A percentile compares a stretch with the other conserved stretches of the same genome.
These are phyloP conservation scores for Galeopterus variegatus DNA, from an alignment of 2,113 vertebrate species.

Conservation along the genomic window DNA sequence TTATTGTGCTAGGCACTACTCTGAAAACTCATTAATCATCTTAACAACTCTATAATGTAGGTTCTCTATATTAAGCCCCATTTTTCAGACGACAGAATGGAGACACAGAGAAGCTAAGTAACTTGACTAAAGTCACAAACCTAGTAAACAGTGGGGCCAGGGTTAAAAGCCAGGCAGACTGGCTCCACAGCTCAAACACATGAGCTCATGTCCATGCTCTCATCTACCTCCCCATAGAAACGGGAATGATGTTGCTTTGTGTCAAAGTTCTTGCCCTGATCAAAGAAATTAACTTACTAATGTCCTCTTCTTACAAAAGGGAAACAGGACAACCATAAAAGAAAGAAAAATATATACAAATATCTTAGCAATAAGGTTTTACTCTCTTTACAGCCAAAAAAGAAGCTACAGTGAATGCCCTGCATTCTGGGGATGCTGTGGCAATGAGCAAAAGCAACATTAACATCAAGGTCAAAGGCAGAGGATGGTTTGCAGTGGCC, in stretches of 20 bases:
- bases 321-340: background rate
- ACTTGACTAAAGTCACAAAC: slow-evolving; percentile 19
- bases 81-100: slow-evolving; percentile 21
- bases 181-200: background rate
- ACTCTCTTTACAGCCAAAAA: slow-evolving; percentile 34
- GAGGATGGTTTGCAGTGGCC: background rate
- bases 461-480: background rate
- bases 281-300: slow-evolving; percentile 32
- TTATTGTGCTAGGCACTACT: slow-evolving; percentile 26
- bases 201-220: background rate
- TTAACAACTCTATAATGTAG: background rate
- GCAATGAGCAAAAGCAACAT: slow-evolving; percentile 23
- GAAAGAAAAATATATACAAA: background rate
- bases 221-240: background rate
- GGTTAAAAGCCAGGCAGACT: background rate
- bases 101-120: slow-evolving; percentile 21
- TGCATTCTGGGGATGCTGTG: background rate
- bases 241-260: background rate
- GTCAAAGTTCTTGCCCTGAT: slow-evolving; percentile 33
- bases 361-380: slow-evolving; percentile 45
- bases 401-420: slow-evolving; percentile 12
- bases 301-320: background rate
- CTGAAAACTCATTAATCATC: background rate
- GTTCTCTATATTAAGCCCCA: background rate
- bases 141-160: background rate